phyloP scores from a whole-genome alignment of 2,888 invertebrate species.

The Sturmia bella region DNA sequence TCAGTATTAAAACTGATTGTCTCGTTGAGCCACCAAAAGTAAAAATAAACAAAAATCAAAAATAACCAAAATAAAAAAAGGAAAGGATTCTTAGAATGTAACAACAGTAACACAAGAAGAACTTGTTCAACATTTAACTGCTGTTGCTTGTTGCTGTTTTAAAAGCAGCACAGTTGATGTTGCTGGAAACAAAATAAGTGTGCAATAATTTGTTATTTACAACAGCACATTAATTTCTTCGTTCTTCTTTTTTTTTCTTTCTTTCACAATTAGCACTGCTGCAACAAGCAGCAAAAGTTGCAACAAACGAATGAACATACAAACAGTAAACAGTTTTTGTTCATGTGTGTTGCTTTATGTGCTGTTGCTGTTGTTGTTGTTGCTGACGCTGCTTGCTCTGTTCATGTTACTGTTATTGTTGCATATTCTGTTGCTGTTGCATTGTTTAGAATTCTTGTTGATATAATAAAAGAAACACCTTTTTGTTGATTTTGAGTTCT shows the following conservation, averaged over 20 bases:
- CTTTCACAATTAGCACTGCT: slow-evolving; percentile 69
- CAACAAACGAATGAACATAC: slow-evolving; percentile 27
- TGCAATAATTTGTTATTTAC: slow-evolving; percentile 74
- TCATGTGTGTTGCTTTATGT: slow-evolving; percentile 11
- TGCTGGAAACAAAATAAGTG: slow-evolving; percentile 71
- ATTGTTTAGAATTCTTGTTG: slow-evolving; percentile 63
- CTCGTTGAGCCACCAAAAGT: slow-evolving; percentile 64
- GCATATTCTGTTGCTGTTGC: slow-evolving; percentile 56
- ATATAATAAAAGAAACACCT: slow-evolving; percentile 66
- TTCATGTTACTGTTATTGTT: slow-evolving; percentile 52
- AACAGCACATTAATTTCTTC: slow-evolving; percentile 72
- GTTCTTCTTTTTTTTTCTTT: slow-evolving; percentile 63
- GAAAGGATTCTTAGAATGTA: slow-evolving; percentile 70
- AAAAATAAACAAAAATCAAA: slow-evolving; percentile 4
- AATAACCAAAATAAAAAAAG: slow-evolving; percentile 16
- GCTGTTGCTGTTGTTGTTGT: slow-evolving; percentile 5
- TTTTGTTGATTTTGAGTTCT: slow-evolving; percentile 61
- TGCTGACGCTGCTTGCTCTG: slow-evolving; percentile 36
- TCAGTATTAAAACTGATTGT: slow-evolving; percentile 69
- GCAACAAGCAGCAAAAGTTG: slow-evolving; percentile 46
- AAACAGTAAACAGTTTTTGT: slow-evolving; percentile 26
- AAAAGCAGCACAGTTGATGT: slow-evolving; percentile 45
- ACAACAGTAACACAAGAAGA: slow-evolving; percentile 68
- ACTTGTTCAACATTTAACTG: slow-evolving; percentile 69
- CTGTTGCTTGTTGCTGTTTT: slow-evolving; percentile 36